These are phyloP conservation scores for Nesogale talazaci DNA, from an alignment of 2,113 vertebrate genomes.

Conservation along the genomic window DNA sequence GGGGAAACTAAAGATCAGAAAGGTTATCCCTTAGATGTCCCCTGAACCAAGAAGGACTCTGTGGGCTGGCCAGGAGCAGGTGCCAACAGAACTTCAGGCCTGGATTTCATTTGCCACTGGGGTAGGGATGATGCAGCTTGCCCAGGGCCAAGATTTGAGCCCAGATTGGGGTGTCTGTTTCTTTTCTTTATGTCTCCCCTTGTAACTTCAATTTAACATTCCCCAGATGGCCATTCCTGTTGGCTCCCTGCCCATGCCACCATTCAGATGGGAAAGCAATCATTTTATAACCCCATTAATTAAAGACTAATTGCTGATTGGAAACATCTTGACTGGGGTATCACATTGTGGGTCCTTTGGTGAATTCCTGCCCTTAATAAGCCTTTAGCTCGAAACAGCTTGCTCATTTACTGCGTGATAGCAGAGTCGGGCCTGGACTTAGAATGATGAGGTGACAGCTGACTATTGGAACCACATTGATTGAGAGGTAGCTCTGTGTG, in stretches of 20 bases:
- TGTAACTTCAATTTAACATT: constrained; percentile 76
- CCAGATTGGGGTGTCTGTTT: constrained; percentile 73
- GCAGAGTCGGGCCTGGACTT: constrained; percentile 78
- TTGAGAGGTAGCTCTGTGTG: background rate
- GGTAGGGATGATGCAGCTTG: constrained; percentile 60
- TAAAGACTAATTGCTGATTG: constrained; percentile 87
- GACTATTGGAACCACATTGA: constrained; percentile 88
- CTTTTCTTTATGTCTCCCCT: constrained; percentile 78
- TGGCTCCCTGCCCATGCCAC: constrained; percentile 73
- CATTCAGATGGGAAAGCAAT: constrained; percentile 84
- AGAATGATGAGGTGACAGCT: constrained; percentile 86
- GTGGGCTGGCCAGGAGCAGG: constrained; percentile 61
- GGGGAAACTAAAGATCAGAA: constrained; percentile 23
- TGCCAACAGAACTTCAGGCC: constrained; percentile 59
- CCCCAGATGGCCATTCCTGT: constrained; percentile 67
- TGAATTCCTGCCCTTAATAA: constrained; percentile 61
- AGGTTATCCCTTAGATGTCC: constrained; percentile 12
- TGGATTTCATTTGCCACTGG: constrained; percentile 75
- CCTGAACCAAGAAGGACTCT: constrained; percentile 9
- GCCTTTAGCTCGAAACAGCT: constrained; percentile 72
- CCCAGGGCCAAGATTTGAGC: constrained; percentile 66
- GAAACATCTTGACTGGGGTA: constrained; percentile 83
- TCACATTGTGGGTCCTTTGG: constrained; percentile 76
- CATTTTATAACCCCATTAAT: constrained; percentile 85
- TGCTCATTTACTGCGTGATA: constrained; percentile 75